Evolutionary conservation across 1,140 invertebrate genomes (phyloP), one percentile per base, ranked within the genome.

Genomic region (Penaeus japonicus): DNA sequence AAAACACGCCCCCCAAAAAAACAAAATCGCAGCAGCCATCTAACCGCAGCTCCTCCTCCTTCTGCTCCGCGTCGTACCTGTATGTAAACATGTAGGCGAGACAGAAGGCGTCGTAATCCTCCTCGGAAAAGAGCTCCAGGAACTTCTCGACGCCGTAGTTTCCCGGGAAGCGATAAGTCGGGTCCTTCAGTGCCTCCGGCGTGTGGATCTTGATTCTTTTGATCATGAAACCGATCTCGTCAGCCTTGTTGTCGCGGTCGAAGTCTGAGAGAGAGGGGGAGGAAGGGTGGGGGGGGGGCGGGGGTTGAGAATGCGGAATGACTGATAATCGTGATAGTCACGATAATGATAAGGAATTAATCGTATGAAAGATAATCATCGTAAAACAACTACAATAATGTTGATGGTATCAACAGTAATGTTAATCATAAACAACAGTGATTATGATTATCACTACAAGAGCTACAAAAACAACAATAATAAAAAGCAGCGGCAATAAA

Each of bases 11-110:
- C 27, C 18, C 12, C 70, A 12, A 5, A 17, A 22, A 65, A 18
- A 17, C 62, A 65, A 7, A n/a, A n/a, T n/a, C n/a, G n/a, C n/a
- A n/a, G n/a, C n/a, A n/a, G n/a, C 47, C 47, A 5, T 47, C 47
- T 15, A 7, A 0, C 10, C 15, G 10, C 47, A 7, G 1, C 10
- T 12, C 10, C 47, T 15, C 10, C 91, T 2, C 65, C 12, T 80
- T 15, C 32, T 17, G 0, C 27, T 53, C n/a, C 24, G 30, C 20
- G 30, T 27, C 84, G 10, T 85, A 89, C 90, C 90, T 94, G 93
- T 99, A 99, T 4, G 99, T 99, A 92, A 99, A 99, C 96, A 99
- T 98, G 92, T 99, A 99, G 59, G 99, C 98, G 91, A 99, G 94
- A 92, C 99, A 99, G 93, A 99, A 99, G 22, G 97, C 97, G 92